These are phyloP conservation scores for Zosterops hypoxanthus DNA, from an alignment of 2,113 vertebrate genomes.

Conservation along the genomic window DNA sequence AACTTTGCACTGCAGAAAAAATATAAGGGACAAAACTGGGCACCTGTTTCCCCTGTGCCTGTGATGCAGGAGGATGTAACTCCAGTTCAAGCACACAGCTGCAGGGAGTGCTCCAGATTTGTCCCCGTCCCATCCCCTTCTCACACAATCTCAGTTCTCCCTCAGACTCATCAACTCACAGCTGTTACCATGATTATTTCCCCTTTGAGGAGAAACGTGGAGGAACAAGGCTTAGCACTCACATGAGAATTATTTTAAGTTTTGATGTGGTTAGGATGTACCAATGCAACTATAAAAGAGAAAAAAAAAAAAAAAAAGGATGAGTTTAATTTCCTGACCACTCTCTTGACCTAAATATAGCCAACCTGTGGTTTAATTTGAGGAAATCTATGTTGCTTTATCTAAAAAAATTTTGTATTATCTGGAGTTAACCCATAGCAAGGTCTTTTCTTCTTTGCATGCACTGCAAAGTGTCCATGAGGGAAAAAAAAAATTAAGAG, in stretches of 20 bases:
- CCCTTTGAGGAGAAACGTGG: background rate
- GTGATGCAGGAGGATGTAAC: background rate
- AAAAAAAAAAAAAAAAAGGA: background rate
- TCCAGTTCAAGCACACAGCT: background rate
- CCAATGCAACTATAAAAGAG: background rate
- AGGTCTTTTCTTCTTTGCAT: background rate
- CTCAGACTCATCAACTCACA: background rate
- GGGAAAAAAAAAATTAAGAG: background rate
- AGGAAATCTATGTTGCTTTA: background rate
- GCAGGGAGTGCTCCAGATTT: background rate
- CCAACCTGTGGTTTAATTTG: background rate
- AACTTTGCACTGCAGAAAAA: background rate
- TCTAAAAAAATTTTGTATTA: background rate
- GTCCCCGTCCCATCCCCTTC: background rate
- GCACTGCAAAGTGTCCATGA: background rate
- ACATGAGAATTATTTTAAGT: background rate
- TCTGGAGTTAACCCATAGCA: background rate
- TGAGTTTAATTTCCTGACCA: background rate
- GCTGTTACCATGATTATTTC: background rate
- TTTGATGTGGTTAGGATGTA: background rate
- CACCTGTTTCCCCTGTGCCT: background rate
- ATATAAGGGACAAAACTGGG: rapidly evolving
- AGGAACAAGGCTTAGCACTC: background rate
- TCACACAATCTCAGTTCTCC: background rate
- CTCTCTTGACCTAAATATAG: background rate